Conservation (phyloP, 2,888 invertebrate species). For the Cerastis rubricosa region DNA sequence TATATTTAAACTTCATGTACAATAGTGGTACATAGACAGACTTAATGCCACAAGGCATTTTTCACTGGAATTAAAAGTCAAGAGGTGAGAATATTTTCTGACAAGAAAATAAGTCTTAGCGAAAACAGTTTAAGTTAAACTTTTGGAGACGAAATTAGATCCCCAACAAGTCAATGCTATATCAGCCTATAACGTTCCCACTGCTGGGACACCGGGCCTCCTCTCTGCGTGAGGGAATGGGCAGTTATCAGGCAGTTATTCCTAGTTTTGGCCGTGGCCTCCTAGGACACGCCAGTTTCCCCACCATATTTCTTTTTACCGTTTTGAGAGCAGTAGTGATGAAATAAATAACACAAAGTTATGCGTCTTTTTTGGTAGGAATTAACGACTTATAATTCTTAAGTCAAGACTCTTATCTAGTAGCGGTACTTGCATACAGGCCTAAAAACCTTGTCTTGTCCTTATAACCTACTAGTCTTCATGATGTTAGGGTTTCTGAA, state of each 20-base stretch:
- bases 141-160: background rate
- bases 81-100: background rate
- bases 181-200: background rate
- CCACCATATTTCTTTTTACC: background rate
- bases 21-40: too few relatives aligned
- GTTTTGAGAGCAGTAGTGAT: background rate
- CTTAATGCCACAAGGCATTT: too few relatives aligned
- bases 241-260: too few relatives aligned
- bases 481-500: background rate
- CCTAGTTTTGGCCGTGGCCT: background rate
- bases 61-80: background rate
- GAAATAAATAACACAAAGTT: background rate
- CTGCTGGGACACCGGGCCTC: background rate
- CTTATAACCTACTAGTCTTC: background rate
- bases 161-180: background rate
- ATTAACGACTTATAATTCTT: background rate
- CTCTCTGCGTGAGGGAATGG: background rate
- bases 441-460: background rate
- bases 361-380: background rate
- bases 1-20: too few relatives aligned
- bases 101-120: too few relatives aligned
- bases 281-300: background rate
- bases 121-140: background rate
- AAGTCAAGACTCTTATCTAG: background rate
- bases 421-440: background rate